A percentile compares a stretch with the other conserved stretches of the same genome.
phyloP scores from a whole-genome alignment of 2,888 invertebrate genomes.

The Cinara cedri region DNA sequence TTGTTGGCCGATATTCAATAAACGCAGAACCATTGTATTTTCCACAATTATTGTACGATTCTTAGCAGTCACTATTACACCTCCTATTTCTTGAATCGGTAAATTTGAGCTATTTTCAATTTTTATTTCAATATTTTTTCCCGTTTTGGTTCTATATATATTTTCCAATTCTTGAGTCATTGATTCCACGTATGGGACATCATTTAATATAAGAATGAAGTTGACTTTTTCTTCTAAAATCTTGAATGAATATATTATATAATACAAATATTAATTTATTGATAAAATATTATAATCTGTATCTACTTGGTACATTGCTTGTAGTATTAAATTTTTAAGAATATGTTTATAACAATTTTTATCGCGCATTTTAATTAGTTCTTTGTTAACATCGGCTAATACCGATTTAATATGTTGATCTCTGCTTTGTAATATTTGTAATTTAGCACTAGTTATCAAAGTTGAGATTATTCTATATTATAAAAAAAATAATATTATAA shows the following conservation, averaged over 20 bases:
- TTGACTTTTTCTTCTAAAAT: slow-evolving; percentile 28
- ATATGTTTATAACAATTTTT: not conserved
- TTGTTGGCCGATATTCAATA: slow-evolving; percentile 2
- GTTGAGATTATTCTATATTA: slow-evolving; percentile 12
- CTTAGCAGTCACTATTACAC: not conserved
- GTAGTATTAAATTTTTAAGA: slow-evolving; percentile 40
- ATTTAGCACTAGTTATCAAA: slow-evolving; percentile 5
- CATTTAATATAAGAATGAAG: slow-evolving; percentile 5
- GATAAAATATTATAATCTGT: not conserved
- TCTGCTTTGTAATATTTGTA: slow-evolving; percentile 17
- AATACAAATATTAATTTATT: not conserved
- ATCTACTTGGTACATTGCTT: slow-evolving; percentile 49
- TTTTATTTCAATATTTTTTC: slow-evolving; percentile 18
- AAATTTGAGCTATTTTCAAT: slow-evolving; percentile 10
- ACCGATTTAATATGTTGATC: slow-evolving; percentile 38
- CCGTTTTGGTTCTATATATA: not conserved
- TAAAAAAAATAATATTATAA: not conserved
- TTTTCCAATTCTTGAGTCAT: slow-evolving; percentile 9
- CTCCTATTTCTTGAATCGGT: slow-evolving; percentile 23
- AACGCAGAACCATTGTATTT: slow-evolving; percentile 28
- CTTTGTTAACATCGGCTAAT: slow-evolving; percentile 21
- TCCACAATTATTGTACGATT: not conserved
- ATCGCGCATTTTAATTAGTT: not conserved
- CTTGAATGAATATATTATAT: slow-evolving; percentile 1
- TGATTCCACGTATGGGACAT: not conserved